phyloP scores from a whole-genome alignment of 35 echinoderm and acorn worm species.

The Heliocidaris erythrogramma region DNA sequence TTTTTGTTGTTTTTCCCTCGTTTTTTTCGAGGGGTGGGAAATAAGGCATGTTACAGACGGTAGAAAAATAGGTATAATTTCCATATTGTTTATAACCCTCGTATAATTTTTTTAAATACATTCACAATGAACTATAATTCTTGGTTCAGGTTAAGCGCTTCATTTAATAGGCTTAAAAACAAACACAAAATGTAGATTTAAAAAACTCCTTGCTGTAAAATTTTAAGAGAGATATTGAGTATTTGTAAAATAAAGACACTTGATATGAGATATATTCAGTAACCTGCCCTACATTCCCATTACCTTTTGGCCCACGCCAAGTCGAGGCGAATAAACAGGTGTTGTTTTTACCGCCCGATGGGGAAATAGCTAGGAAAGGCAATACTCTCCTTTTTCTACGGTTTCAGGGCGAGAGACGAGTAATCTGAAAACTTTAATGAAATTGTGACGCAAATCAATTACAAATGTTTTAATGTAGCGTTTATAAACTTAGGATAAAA shows the following conservation, averaged over 20 bases:
- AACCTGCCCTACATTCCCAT: neutral
- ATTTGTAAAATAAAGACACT: neutral
- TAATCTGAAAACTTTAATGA: neutral
- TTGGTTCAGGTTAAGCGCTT: too few species aligned
- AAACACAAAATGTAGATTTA: too few species aligned
- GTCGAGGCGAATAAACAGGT: neutral
- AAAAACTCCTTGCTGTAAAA: neutral
- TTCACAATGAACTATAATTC: too few species aligned
- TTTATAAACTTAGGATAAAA: too few species aligned
- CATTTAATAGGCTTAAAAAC: too few species aligned
- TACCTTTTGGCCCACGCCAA: neutral
- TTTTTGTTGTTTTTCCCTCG: too few species aligned
- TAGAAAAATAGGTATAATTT: too few species aligned
- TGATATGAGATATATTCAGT: neutral
- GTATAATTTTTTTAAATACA: too few species aligned
- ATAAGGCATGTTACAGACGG: too few species aligned
- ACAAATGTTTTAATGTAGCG: neutral
- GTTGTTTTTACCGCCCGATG: neutral
- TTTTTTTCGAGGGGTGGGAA: too few species aligned
- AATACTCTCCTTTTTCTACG: neutral
- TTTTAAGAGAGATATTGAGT: neutral
- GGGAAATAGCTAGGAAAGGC: neutral
- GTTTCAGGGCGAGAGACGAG: neutral
- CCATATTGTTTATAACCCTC: too few species aligned
- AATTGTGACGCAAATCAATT: slow-evolving; percentile 7